Percentiles rank a stretch among this genome's conserved stretches.
phyloP scores from a whole-genome alignment of 2,113 vertebrate genomes.

The Oryzias curvinotus region DNA sequence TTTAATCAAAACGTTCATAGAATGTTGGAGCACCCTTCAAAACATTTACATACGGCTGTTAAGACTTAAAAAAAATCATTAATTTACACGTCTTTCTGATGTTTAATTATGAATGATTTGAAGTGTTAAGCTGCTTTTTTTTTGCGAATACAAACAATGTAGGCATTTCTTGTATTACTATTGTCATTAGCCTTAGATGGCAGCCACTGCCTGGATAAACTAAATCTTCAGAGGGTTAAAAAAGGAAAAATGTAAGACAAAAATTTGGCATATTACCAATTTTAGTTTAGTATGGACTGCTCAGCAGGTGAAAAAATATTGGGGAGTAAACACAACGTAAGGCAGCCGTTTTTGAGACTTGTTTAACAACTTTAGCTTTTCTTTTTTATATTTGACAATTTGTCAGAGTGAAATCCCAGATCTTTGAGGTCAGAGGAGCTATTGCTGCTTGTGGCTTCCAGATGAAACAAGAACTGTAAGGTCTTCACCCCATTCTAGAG shows the following conservation, averaged over 20 bases:
- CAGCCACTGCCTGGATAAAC: neutral
- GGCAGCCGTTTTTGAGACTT: neutral
- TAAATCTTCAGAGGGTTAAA: neutral
- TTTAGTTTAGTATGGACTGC: neutral
- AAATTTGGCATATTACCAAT: neutral
- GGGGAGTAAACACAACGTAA: neutral
- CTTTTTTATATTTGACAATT: too few species aligned
- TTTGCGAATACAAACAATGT: neutral
- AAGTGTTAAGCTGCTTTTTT: neutral
- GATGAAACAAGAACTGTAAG: too few species aligned
- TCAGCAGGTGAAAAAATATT: neutral
- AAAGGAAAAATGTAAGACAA: neutral
- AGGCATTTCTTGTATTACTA: neutral
- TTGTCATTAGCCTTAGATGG: neutral
- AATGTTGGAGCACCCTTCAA: neutral
- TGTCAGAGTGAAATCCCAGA: neutral
- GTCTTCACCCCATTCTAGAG: too few species aligned
- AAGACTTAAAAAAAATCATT: neutral
- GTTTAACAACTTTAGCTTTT: neutral
- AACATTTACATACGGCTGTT: neutral
- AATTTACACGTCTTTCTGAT: neutral
- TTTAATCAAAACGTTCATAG: constrained; percentile 4
- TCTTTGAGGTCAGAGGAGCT: neutral
- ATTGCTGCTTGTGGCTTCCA: too few species aligned
- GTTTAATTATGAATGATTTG: neutral